Conservation (phyloP, 2,797 vertebrate genomes). For the Telmatherina bonti region DNA sequence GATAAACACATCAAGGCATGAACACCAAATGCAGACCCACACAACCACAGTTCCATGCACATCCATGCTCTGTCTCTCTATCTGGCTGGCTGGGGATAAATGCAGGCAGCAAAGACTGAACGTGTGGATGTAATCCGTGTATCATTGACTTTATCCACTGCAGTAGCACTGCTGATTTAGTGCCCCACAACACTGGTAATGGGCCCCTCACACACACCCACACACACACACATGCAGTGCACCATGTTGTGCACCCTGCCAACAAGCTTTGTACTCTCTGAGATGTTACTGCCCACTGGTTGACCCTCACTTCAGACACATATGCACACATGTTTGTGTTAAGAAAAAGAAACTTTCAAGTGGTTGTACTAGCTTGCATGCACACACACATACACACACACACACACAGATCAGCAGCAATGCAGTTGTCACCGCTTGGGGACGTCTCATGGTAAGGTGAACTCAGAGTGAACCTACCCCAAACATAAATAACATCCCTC, state of each 20-base stretch:
- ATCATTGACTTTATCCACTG: constrained; percentile 79
- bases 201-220: constrained; percentile 68
- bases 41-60: constrained; percentile 25
- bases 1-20: constrained; percentile 13
- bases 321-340: constrained; percentile 53
- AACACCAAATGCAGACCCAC: constrained; percentile 21
- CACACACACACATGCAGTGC: constrained; percentile 20
- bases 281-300: constrained; percentile 67
- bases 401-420: constrained; percentile 58
- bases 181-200: constrained; percentile 73
- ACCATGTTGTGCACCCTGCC: constrained; percentile 37
- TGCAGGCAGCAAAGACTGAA: constrained; percentile 55
- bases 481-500: constrained; percentile 84
- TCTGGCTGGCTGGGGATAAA: constrained; percentile 72
- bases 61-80: constrained; percentile 60
- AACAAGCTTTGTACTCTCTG: constrained; percentile 55
- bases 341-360: constrained; percentile 45
- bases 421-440: constrained; percentile 78
- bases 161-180: constrained; percentile 77
- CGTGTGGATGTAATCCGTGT: constrained; percentile 76
- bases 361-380: constrained; percentile 27
- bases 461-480: constrained; percentile 86
- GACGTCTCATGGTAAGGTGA: constrained; percentile 86
- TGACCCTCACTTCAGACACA: constrained; percentile 62
- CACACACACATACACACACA: constrained; percentile 30